Conservation (phyloP, 35 echinoderm and acorn worm species). For the Acanthaster planci region DNA sequence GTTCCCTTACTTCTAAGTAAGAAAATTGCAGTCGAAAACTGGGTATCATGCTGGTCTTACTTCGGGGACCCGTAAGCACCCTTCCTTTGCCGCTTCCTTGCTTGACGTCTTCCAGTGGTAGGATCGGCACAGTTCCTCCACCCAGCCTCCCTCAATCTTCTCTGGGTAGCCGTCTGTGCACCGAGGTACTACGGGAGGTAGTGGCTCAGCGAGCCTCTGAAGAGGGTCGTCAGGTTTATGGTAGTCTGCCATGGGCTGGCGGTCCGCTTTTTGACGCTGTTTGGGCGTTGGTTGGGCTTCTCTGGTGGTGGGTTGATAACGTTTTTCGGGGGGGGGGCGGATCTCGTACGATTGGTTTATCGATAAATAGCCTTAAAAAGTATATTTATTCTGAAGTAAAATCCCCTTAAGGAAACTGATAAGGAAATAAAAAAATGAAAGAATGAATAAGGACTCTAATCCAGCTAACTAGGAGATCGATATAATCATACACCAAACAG, state of each 20-base stretch:
- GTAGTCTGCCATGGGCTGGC: background rate
- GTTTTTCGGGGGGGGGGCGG: slow-evolving; percentile 26
- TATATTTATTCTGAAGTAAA: background rate
- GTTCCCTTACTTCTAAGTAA: too few species aligned
- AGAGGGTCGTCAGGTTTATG: slow-evolving; percentile 18
- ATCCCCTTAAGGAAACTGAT: too few species aligned
- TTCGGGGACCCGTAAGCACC: slow-evolving; percentile 57
- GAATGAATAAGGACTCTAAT: too few species aligned
- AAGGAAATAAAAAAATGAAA: too few species aligned
- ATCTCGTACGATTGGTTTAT: slow-evolving; percentile 70
- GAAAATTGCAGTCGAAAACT: too few species aligned
- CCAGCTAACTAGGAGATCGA: too few species aligned
- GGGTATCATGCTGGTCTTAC: too few species aligned
- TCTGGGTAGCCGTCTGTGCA: slow-evolving; percentile 15
- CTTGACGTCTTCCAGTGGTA: slow-evolving; percentile 67
- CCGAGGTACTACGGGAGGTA: background rate
- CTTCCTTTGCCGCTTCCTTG: slow-evolving; percentile 48
- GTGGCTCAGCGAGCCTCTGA: slow-evolving; percentile 3
- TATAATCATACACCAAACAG: too few species aligned
- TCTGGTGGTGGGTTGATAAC: background rate
- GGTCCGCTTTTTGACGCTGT: background rate
- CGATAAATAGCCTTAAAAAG: slow-evolving; percentile 38
- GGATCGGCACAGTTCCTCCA: slow-evolving; percentile 54
- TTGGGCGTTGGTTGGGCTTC: too few species aligned
- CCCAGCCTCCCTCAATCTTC: slow-evolving; percentile 24